Evolutionary conservation across 1,140 invertebrate species (phyloP), one percentile per base, ranked within the genome.

Genomic region (Drosophila subobscura): DNA sequence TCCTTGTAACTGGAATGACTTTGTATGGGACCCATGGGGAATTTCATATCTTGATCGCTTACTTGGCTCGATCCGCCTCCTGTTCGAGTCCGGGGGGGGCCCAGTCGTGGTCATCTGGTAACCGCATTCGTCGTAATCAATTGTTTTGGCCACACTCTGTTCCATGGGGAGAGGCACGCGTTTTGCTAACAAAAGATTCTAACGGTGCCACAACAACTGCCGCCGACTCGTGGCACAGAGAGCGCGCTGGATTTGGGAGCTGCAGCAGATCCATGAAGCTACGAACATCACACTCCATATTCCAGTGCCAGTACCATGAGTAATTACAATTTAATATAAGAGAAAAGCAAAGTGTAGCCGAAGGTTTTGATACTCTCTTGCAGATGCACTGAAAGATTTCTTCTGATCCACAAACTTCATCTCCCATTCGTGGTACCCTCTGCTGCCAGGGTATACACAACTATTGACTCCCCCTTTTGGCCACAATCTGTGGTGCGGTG

Each of bases 71-170:
- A 37, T 37, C 33, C 33, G 4, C 33, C 33, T 29, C 27, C 65
- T 10, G 61, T 49, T 12, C 42, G 50, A 41, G 25, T 42, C 45
- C 12, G 41, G 72, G 59, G 14, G 41, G 72, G 65, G 77, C 66
- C 66, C 29, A 33, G 29, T 65, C 56, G 46, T 52, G 57, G 49
- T 80, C 76, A 85, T 64, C 68, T 65, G 72, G 59, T 88, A 88
- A 89, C 79, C 83, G 83, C 78, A 88, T 88, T 83, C 83, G 79
- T 59, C 83, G 83, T 77, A 88, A 88, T 88, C 83, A 88, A 88
- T 88, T 88, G 80, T 85, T 66, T 44, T 8, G 55, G 78, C 83
- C 75, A 77, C 75, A 70, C 56, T 65, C 58, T 46, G 63, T 58
- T 68, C 73, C 74, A 50, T 23, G 40, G 79, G 51, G 67, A 63